Percentiles rank a stretch among this genome's conserved stretches.
Evolutionary conservation across 2,888 invertebrate genomes (phyloP).

Genomic region (Drosophila quinaria): DNA sequence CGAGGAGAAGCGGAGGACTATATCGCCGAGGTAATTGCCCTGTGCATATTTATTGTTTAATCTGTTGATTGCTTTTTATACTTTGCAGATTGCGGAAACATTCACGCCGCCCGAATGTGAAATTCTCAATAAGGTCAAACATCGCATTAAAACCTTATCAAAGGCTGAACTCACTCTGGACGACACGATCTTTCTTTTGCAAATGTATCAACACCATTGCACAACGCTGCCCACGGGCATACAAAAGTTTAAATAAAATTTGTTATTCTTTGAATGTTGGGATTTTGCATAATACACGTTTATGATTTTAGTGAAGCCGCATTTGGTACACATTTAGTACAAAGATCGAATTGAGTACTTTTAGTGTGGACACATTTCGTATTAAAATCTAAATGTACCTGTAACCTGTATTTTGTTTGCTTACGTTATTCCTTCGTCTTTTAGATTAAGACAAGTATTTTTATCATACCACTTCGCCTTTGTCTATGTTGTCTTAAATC

Average conservation of each 20-base stretch:
- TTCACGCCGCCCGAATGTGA: conserved; percentile 94
- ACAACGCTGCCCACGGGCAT: conserved; percentile 68
- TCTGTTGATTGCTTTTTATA: neutral
- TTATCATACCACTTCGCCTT: neutral
- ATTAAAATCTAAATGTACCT: no score
- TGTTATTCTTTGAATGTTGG: neutral
- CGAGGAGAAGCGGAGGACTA: conserved; percentile 92
- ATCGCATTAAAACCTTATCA: conserved; percentile 91
- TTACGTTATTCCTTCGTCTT: conserved; percentile 16
- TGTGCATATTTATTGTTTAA: neutral
- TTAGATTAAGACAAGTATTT: neutral
- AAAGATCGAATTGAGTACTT: no score
- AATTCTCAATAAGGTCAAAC: conserved; percentile 91
- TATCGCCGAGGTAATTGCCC: conserved; percentile 89
- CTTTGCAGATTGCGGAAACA: conserved; percentile 88
- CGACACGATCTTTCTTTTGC: conserved; percentile 92
- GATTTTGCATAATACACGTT: no score
- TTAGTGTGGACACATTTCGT: neutral
- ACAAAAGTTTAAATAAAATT: conserved; percentile 65
- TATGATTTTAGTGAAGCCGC: neutral
- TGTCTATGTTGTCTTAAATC: neutral
- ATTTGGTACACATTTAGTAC: neutral
- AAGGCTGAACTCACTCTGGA: conserved; percentile 93
- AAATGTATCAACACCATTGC: conserved; percentile 90
- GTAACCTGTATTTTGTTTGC: conserved; percentile 13